Conservation (phyloP, 2,113 vertebrate genomes). For the Cavia porcellus region DNA sequence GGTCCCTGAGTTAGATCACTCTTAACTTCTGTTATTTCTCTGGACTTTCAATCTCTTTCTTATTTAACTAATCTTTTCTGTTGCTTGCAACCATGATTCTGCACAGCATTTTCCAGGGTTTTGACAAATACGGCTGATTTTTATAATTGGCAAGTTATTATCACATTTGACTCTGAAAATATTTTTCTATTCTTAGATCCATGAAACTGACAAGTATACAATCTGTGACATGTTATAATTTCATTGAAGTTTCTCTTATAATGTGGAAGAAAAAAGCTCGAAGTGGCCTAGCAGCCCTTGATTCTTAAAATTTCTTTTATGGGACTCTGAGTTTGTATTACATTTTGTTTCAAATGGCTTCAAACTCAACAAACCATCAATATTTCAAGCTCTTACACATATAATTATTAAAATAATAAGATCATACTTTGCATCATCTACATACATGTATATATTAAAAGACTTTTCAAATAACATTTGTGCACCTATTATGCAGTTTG, state of each 20-base stretch:
- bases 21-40: neutral
- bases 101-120: neutral
- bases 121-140: slow-evolving; percentile 19
- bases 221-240: neutral
- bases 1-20: neutral
- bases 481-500: neutral
- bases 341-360: slow-evolving; percentile 46
- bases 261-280: neutral
- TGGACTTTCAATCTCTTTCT: no score
- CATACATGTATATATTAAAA: neutral
- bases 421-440: neutral
- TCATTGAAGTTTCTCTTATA: neutral
- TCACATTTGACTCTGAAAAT: neutral
- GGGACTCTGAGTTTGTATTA: neutral
- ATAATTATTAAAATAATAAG: neutral
- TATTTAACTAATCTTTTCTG: neutral
- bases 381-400: neutral
- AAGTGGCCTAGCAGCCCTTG: neutral
- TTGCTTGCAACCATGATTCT: neutral
- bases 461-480: neutral
- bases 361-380: neutral
- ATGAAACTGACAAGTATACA: neutral
- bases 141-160: neutral
- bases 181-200: neutral
- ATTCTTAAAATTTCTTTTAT: neutral